phyloP scores from a whole-genome alignment of 2,888 invertebrate species.

The Luperina nickerlii region DNA sequence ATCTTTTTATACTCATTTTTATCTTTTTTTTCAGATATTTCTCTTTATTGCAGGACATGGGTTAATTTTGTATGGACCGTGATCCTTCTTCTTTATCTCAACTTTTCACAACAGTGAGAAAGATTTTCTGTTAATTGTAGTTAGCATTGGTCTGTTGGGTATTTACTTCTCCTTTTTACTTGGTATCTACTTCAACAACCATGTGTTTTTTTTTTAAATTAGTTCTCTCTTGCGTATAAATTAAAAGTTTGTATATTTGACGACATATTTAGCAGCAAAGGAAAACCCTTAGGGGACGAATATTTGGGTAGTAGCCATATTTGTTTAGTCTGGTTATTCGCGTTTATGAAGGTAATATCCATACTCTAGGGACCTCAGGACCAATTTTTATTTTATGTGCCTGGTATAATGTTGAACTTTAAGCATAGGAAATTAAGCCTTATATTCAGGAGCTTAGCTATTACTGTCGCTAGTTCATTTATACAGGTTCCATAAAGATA shows the following conservation, averaged over 20 bases:
- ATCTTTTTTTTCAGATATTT: no score
- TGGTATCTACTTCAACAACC: not conserved
- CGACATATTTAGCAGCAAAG: slow-evolving; percentile 3
- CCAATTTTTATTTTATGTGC: slow-evolving; percentile 9
- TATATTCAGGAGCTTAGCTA: no score
- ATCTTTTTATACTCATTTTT: no score
- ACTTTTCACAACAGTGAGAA: no score
- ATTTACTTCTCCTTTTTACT: not conserved
- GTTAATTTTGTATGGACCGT: no score
- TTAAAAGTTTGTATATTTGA: slow-evolving; percentile 21
- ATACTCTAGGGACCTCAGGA: slow-evolving; percentile 19
- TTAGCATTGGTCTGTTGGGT: not conserved
- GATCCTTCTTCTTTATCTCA: no score
- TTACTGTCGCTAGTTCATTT: not conserved
- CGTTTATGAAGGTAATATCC: not conserved
- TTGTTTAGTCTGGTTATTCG: slow-evolving; percentile 30
- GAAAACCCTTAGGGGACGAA: not conserved
- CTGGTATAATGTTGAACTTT: not conserved
- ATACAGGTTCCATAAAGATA: not conserved
- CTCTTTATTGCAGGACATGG: no score
- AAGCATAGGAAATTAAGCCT: no score
- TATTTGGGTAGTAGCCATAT: slow-evolving; percentile 18
- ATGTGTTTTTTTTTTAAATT: not conserved
- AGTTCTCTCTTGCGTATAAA: not conserved
- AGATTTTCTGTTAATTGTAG: not conserved